phyloP scores from a whole-genome alignment of 2,797 vertebrate genomes.

The Dermochelys coriacea region DNA sequence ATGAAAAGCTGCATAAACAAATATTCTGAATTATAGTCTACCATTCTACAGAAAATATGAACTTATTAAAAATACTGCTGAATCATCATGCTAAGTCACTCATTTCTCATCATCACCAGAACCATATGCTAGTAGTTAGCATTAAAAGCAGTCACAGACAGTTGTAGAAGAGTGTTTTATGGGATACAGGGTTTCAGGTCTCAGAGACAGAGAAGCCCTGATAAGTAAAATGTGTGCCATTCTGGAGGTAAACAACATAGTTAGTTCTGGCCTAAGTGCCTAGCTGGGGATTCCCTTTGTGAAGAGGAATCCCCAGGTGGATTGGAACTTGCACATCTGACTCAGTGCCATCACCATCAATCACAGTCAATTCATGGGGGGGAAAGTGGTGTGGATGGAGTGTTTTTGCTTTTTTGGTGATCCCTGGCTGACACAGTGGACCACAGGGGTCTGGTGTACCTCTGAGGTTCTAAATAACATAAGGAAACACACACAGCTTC shows the following conservation, averaged over 20 bases:
- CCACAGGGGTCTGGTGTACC: background rate
- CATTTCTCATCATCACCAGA: background rate
- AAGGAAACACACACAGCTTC: background rate
- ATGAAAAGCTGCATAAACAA: background rate
- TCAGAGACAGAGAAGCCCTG: background rate
- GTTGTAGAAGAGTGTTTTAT: background rate
- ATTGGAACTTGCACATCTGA: background rate
- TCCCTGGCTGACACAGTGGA: background rate
- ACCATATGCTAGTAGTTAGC: background rate
- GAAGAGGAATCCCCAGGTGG: background rate
- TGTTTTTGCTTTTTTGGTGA: background rate
- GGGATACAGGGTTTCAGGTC: background rate
- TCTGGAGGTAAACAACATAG: background rate
- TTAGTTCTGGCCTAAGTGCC: background rate
- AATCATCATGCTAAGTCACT: background rate
- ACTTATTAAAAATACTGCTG: background rate
- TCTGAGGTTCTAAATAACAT: background rate
- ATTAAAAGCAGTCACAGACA: background rate
- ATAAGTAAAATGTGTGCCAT: background rate
- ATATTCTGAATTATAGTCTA: background rate
- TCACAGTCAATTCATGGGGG: background rate
- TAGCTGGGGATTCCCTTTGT: background rate
- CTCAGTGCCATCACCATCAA: background rate
- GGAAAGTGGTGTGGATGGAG: background rate
- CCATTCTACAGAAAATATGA: background rate